Evolutionary conservation across 1,140 invertebrate genomes (phyloP).

Genomic region (Diuraphis noxia): DNA sequence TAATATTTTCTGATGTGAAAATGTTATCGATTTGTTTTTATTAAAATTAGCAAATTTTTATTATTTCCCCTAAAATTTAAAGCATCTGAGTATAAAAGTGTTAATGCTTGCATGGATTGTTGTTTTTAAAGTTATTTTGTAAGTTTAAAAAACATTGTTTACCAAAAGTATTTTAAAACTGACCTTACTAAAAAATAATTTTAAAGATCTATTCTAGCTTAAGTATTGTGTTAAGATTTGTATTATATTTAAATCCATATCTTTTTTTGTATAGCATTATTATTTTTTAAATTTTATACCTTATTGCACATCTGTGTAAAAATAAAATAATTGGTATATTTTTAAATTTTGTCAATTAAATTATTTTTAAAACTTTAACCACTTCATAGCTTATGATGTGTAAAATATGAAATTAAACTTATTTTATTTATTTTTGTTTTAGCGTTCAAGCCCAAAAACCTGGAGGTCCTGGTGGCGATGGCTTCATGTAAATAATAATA

Average conservation of each 20-base stretch:
- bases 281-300: background rate
- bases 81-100: background rate
- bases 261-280: constrained; percentile 13
- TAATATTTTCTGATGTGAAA: background rate
- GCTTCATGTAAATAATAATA: constrained; percentile 49
- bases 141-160: background rate
- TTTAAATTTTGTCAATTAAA: background rate
- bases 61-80: background rate
- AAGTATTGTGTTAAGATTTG: background rate
- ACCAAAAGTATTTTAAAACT: background rate
- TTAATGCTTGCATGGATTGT: constrained; percentile 6
- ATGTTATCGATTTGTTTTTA: background rate
- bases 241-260: background rate
- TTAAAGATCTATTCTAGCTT: background rate
- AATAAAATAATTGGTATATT: background rate
- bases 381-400: background rate
- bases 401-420: background rate
- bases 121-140: background rate
- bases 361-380: background rate
- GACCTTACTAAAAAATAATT: background rate
- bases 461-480: constrained; percentile 45
- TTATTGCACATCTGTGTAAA: background rate
- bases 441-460: constrained; percentile 51
- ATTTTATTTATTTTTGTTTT: constrained; percentile 10
- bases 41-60: background rate